A percentile compares a stretch with the other conserved stretches of the same genome.
Conservation (phyloP, 2,113 vertebrate species). For the Pontoporia blainvillei region DNA sequence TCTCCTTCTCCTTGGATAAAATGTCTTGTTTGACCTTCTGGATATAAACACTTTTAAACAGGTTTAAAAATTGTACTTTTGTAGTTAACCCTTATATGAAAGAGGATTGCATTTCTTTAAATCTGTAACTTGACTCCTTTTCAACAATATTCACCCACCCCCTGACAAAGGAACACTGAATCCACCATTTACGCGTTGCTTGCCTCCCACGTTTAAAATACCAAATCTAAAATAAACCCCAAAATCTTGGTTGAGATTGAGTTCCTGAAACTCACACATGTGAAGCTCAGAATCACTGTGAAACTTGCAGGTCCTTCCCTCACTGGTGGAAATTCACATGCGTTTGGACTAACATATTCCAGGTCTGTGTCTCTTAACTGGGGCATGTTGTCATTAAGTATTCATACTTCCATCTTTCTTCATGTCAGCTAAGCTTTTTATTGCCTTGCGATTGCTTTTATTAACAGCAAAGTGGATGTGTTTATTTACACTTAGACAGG, state of each 20-base stretch:
- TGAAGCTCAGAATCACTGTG: neutral
- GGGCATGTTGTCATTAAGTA: neutral
- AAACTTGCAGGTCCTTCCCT: neutral
- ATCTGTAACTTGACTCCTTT: neutral
- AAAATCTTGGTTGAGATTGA: neutral
- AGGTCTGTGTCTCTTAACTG: neutral
- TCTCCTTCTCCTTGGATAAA: neutral
- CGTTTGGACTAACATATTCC: neutral
- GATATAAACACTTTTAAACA: neutral
- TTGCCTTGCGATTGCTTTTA: neutral
- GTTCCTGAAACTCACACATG: neutral
- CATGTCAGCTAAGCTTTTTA: neutral
- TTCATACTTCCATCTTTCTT: conserved; percentile 45
- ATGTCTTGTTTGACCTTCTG: neutral
- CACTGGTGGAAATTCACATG: neutral
- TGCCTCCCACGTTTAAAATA: neutral
- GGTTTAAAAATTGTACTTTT: neutral
- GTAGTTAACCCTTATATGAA: neutral
- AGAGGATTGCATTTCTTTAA: neutral
- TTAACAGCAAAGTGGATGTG: conserved; percentile 26
- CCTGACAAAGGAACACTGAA: neutral
- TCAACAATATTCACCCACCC: neutral
- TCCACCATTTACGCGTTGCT: neutral
- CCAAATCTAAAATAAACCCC: neutral
- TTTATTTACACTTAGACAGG: conserved; percentile 22